phyloP scores from a whole-genome alignment of 2,797 vertebrate species.

The Myoxocephalus aenaeus region DNA sequence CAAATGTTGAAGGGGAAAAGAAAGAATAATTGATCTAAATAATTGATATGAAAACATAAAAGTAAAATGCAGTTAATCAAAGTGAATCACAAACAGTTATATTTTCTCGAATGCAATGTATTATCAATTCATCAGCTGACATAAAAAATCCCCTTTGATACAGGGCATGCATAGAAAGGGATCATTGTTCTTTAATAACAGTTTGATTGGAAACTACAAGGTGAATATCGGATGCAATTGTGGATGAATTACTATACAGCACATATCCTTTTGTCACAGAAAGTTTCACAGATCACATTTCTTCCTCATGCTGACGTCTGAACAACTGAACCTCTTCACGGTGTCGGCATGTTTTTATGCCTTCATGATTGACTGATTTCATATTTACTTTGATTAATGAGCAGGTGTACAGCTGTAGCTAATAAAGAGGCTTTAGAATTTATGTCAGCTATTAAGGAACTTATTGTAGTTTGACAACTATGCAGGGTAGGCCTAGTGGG shows the following conservation, averaged over 20 bases:
- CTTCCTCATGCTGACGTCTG: neutral
- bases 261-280: neutral
- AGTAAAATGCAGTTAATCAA: neutral
- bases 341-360: neutral
- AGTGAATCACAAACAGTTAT: conserved; percentile 1
- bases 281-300: neutral
- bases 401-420: neutral
- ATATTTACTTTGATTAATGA: neutral
- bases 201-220: neutral
- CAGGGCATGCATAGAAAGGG: neutral
- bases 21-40: neutral
- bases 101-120: neutral
- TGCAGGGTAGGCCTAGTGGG: neutral
- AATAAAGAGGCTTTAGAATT: neutral
- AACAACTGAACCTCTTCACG: neutral
- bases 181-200: neutral
- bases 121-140: conserved; percentile 3
- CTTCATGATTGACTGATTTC: neutral
- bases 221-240: neutral
- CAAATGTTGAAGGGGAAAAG: neutral
- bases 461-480: neutral
- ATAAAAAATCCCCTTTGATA: neutral
- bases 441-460: neutral
- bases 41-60: neutral
- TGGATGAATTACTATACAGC: neutral